Evolutionary conservation across 2,888 invertebrate species (phyloP).

Genomic region (Abrostola triplasia): DNA sequence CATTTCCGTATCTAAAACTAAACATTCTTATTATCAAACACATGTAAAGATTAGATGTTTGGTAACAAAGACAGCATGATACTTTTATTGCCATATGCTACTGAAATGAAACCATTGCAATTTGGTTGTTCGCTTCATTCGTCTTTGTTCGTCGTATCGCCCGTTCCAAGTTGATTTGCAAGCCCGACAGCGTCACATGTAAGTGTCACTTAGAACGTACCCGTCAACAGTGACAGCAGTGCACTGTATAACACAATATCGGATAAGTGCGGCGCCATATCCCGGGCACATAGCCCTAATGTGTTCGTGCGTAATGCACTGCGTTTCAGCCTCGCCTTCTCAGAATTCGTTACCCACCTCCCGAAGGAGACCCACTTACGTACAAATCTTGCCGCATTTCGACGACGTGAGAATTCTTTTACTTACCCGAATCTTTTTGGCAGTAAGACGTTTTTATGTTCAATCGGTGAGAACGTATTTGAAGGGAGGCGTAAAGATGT

Average conservation of each 20-base stretch:
- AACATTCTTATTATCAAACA: too few relatives aligned
- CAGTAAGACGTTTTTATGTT: constrained; percentile 72
- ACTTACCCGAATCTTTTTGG: constrained; percentile 67
- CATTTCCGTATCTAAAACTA: too few relatives aligned
- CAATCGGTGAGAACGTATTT: constrained; percentile 69
- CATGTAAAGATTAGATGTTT: too few relatives aligned
- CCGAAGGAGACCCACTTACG: constrained; percentile 66
- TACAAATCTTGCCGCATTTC: constrained; percentile 72
- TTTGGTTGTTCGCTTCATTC: too few relatives aligned
- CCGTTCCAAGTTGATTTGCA: too few relatives aligned
- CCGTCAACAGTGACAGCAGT: constrained; percentile 33
- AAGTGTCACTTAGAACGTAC: constrained; percentile 47
- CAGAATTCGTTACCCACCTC: constrained; percentile 63
- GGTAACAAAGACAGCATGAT: too few relatives aligned
- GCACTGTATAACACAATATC: constrained; percentile 31
- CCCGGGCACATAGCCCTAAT: constrained; percentile 51
- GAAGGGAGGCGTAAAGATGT: constrained; percentile 62
- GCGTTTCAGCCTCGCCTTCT: constrained; percentile 61
- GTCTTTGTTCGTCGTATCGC: too few relatives aligned
- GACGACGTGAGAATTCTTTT: constrained; percentile 68
- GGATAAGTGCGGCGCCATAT: constrained; percentile 45
- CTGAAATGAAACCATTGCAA: too few relatives aligned
- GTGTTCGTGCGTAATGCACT: constrained; percentile 57
- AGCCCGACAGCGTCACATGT: constrained; percentile 37
- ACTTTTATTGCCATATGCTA: too few relatives aligned